Base-by-base conservation (phyloP, 1,140 invertebrate genomes). In the Akabosia matsudoensis region DNA sequence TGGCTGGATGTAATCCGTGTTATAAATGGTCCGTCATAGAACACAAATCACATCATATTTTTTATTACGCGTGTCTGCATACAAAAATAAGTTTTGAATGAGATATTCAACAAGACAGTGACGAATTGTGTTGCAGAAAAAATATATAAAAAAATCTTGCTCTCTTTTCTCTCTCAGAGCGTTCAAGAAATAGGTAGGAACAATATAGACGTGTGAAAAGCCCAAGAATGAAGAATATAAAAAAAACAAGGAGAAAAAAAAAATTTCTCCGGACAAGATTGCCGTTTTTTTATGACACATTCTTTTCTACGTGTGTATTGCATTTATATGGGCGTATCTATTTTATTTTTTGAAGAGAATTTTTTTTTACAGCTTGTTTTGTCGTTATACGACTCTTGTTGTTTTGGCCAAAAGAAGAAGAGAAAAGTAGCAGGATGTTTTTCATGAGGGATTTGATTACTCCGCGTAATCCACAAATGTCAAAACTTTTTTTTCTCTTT, bases 41-140 rank as follows among this genome's bases (percentile, higher is more conserved):
- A 61, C 7, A n/a, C n/a, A n/a, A n/a, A n/a, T n/a, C n/a, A n/a
- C n/a, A n/a, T n/a, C 13, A 61, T n/a, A 61, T 61, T 24, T 61
- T 61, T 61, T 24, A 14, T 61, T 61, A 4, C 54, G 24, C 54
- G 24, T 14, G 14, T 22, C 28, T 31, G 24, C 61, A 28, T 30
- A 7, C 24, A 67, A 28, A 67, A 67, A 67, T 16, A 67, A 31
- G 7, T 13, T 7, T 67, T 31, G 28, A 67, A 67, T 10, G 24
- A 67, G 61, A 67, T 67, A 67, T 67, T 67, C 61, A 67, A 67
- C 61, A 67, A 67, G 61, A 67, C 61, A 67, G 61, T 67, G 61
- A 67, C 61, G 61, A 67, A 67, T 67, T 67, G n/a, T 28, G 61
- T 67, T 67, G 61, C 61, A 67, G 61, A 67, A 67, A n/a, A n/a